Evolutionary conservation across 2,797 vertebrate genomes (phyloP), one percentile per base, ranked within the genome.

Genomic region (Heterohyrax brucei): DNA sequence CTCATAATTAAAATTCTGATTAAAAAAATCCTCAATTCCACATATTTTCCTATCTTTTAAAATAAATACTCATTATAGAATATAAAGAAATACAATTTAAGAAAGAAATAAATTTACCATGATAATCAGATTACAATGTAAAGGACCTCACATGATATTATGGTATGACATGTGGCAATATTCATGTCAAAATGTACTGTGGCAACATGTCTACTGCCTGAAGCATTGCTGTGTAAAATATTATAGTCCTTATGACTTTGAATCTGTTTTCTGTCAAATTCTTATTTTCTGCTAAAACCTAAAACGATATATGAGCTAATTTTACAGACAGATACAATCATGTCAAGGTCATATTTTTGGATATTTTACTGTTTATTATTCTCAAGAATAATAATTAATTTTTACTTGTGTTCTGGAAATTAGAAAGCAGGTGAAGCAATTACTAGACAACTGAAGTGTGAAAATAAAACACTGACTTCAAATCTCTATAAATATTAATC

Each of bases 321-420:
- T 84, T 88, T 83, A 46, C 1, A 89, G 19, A 0, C 18, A 86
- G 30, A 94, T 94, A 88, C 68, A 91, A 80, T 85, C 1, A 0
- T 5, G 21, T 50, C 21, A 84, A 22, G 61, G 7, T 1, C 73
- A 73, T 39, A 61, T 70, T 26, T 73, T 59, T 76, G 1, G 5
- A 79, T 83, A 89, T 87, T 62, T 91, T 93, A 68, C n/a, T 56
- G 30, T 64, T 66, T 81, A 10, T 89, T 92, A 14, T 86, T 96
- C 26, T 83, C 18, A 79, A 89, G 39, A 91, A 72, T 79, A 96
- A 84, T 68, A 82, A 86, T 44, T 6, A 89, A 86, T 76, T 33
- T 10, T 5, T 48, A 75, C 0, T 10, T 83, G 22, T 79, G 75
- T 75, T 82, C 5, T 66, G 24, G 16, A 10, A 88, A 10, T 68